phyloP scores from a whole-genome alignment of 2,888 invertebrate genomes.

The Gymnosoma rotundatum region DNA sequence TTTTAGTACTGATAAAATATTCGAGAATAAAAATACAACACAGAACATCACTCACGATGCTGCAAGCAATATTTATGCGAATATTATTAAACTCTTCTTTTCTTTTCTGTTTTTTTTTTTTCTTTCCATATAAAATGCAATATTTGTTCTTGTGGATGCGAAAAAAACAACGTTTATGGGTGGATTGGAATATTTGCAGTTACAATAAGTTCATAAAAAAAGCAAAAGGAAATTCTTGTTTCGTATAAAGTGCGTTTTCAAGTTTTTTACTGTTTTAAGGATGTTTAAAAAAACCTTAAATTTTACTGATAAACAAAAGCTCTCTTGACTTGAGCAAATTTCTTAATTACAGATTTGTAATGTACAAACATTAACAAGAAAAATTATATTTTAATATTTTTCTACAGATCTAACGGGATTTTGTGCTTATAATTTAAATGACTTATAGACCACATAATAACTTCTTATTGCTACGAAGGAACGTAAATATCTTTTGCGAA shows the following conservation, averaged over 20 bases:
- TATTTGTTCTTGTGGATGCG: slow-evolving; percentile 49
- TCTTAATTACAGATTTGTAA: too few species aligned
- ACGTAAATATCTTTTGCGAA: too few species aligned
- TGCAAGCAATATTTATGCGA: slow-evolving; percentile 63
- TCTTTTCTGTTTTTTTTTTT: background rate
- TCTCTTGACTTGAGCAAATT: background rate
- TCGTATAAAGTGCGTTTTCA: slow-evolving; percentile 61
- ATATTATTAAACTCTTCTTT: slow-evolving; percentile 38
- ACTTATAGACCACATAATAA: too few species aligned
- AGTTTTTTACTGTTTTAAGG: slow-evolving; percentile 28
- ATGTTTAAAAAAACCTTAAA: slow-evolving; percentile 7
- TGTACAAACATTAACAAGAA: too few species aligned
- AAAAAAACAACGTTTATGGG: slow-evolving; percentile 30
- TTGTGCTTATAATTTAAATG: too few species aligned
- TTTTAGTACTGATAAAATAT: slow-evolving; percentile 55
- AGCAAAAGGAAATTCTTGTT: slow-evolving; percentile 35
- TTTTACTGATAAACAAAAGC: background rate
- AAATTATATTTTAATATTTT: too few species aligned
- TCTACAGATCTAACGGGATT: too few species aligned
- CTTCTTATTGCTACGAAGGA: too few species aligned
- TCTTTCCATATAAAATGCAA: slow-evolving; percentile 37
- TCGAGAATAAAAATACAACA: slow-evolving; percentile 57
- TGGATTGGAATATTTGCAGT: slow-evolving; percentile 29
- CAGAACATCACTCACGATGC: slow-evolving; percentile 60
- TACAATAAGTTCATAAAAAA: slow-evolving; percentile 38